Conservation (phyloP, 2,113 vertebrate genomes). For the Saccopteryx bilineata region DNA sequence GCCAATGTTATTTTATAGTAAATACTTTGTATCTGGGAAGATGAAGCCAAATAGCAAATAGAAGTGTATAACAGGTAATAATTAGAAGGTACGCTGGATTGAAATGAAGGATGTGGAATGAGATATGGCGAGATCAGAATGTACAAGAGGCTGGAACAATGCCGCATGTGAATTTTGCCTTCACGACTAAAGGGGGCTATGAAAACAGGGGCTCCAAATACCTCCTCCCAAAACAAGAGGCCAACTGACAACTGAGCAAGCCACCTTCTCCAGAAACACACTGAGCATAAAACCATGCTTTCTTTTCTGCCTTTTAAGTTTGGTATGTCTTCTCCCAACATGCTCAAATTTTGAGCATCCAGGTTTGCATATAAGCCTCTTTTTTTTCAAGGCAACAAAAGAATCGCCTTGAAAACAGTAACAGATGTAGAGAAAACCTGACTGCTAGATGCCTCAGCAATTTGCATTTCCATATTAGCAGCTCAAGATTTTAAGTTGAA, state of each 20-base stretch:
- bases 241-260: constrained; percentile 58
- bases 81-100: not conserved
- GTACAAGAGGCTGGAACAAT: not conserved
- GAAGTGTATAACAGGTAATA: not conserved
- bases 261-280: constrained; percentile 69
- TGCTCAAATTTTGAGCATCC: constrained; percentile 63
- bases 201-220: constrained; percentile 59
- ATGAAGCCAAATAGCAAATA: not conserved
- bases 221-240: not conserved
- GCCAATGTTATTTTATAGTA: not conserved
- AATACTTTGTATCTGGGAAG: not conserved
- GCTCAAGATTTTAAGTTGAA: constrained; percentile 59
- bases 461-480: constrained; percentile 69
- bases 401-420: constrained; percentile 71
- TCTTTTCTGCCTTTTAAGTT: constrained; percentile 76
- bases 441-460: constrained; percentile 67
- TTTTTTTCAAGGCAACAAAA: not conserved
- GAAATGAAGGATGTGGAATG: constrained; percentile 11
- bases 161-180: constrained; percentile 9
- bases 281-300: constrained; percentile 71
- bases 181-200: constrained; percentile 38
- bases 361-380: constrained; percentile 65
- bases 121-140: not conserved
- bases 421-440: constrained; percentile 49
- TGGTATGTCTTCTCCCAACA: constrained; percentile 62